A percentile compares a stretch with the other conserved stretches of the same genome.
phyloP scores from a whole-genome alignment of 2,113 vertebrate species.

The Zeus faber region DNA sequence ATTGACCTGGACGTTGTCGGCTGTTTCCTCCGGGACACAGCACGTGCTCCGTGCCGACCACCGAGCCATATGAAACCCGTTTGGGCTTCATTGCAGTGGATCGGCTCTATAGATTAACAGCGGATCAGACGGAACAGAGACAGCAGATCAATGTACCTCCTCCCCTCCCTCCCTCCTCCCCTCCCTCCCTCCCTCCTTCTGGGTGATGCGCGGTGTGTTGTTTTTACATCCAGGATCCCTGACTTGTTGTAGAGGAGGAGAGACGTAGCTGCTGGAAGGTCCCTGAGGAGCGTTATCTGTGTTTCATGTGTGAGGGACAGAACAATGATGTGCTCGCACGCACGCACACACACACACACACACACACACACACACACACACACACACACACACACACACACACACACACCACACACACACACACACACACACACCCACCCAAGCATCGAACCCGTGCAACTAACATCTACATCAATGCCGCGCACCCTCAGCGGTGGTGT shows the following conservation, averaged over 20 bases:
- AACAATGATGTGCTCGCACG: constrained; percentile 23
- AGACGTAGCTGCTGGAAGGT: constrained; percentile 40
- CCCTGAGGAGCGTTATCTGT: constrained; percentile 36
- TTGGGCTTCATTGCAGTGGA: constrained; percentile 34
- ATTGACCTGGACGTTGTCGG: constrained; percentile 10
- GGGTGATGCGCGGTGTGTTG: constrained; percentile 16
- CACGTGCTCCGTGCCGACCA: constrained; percentile 20
- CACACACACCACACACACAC: constrained; percentile 10
- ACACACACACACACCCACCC: constrained; percentile 18
- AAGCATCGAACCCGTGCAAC: constrained; percentile 2
- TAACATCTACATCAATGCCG: constrained; percentile 48
- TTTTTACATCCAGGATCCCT: constrained; percentile 26
- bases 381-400: constrained; percentile 27
- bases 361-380: constrained; percentile 16
- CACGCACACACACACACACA: constrained; percentile 15
- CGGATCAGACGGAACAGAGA: constrained; percentile 12
- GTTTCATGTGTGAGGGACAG: constrained; percentile 45
- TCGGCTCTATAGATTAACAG: constrained; percentile 30
- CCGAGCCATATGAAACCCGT: constrained; percentile 52
- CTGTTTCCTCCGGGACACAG: constrained; percentile 38
- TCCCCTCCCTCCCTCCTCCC: constrained; percentile 2
- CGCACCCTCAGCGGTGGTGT: constrained; percentile 44
- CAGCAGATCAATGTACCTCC: constrained; percentile 19
- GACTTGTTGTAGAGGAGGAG: constrained; percentile 37
- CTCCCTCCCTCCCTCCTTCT: not conserved